These are phyloP conservation scores for Drosophila monieri DNA, from an alignment of 2,888 invertebrate genomes.

Conservation along the genomic window DNA sequence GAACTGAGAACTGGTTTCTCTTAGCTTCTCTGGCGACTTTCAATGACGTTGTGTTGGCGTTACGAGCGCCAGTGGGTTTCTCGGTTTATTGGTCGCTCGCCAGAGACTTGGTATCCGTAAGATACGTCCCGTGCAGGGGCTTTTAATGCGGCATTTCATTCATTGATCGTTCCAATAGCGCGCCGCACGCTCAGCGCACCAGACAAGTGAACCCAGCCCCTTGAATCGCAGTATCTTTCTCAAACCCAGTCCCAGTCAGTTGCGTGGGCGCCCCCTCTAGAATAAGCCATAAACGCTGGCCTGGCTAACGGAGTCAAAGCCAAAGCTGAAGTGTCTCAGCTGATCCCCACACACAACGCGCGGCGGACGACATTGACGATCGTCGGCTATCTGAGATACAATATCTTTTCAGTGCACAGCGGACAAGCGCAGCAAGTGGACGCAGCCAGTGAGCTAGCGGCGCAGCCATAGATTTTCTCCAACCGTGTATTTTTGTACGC, in stretches of 20 bases:
- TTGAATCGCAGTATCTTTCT: neutral
- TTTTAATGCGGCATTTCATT: conserved; percentile 80
- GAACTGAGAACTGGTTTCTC: conserved; percentile 65
- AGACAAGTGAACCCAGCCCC: conserved; percentile 57
- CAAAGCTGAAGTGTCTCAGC: conserved; percentile 59
- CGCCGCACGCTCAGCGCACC: conserved; percentile 69
- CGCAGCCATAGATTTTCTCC: conserved; percentile 55
- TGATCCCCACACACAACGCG: conserved; percentile 33
- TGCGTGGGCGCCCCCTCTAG: conserved; percentile 41
- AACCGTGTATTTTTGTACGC: conserved; percentile 59
- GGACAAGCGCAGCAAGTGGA: conserved; percentile 78
- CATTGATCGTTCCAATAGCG: conserved; percentile 81
- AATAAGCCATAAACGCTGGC: conserved; percentile 34
- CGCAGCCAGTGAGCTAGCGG: conserved; percentile 52
- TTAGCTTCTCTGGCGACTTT: conserved; percentile 24
- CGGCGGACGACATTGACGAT: conserved; percentile 62
- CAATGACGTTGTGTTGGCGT: conserved; percentile 58
- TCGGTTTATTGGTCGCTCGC: conserved; percentile 77
- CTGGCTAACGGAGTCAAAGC: conserved; percentile 81
- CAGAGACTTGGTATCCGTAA: conserved; percentile 59
- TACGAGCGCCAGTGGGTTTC: conserved; percentile 78
- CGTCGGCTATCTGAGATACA: conserved; percentile 33
- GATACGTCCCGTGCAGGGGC: conserved; percentile 47
- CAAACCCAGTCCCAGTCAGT: neutral
- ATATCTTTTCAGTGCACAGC: conserved; percentile 74